Evolutionary conservation across 2,797 vertebrate species (phyloP).

Genomic region (Balearica regulorum): DNA sequence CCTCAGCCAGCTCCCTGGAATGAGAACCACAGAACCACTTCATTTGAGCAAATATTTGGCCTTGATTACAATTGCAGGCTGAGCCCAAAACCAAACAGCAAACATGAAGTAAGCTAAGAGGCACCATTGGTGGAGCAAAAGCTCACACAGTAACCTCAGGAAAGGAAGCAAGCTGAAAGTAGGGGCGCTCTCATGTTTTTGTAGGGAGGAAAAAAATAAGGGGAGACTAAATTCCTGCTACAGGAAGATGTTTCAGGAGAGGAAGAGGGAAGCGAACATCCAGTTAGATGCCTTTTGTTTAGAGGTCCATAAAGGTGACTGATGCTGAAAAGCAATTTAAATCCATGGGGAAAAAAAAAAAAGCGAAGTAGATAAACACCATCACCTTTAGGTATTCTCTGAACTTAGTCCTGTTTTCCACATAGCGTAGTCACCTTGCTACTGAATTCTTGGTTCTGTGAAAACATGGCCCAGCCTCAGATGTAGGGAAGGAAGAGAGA

Average conservation of each 20-base stretch:
- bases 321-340: neutral
- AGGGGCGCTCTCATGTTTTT: neutral
- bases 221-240: neutral
- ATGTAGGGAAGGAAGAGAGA: neutral
- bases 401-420: neutral
- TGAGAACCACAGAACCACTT: conserved; percentile 52
- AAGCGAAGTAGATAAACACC: neutral
- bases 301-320: neutral
- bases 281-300: neutral
- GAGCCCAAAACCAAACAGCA: conserved; percentile 60
- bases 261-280: neutral
- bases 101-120: conserved; percentile 27
- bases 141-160: neutral
- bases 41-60: conserved; percentile 67
- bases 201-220: neutral
- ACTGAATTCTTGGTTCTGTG: neutral
- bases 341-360: neutral
- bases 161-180: neutral
- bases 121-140: neutral
- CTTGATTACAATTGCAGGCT: conserved; percentile 51
- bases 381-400: neutral
- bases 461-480: neutral
- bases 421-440: neutral
- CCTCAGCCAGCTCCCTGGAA: conserved; percentile 26
- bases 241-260: neutral